Evolutionary conservation across 1,140 invertebrate genomes (phyloP).

Genomic region (Polyergus mexicanus): DNA sequence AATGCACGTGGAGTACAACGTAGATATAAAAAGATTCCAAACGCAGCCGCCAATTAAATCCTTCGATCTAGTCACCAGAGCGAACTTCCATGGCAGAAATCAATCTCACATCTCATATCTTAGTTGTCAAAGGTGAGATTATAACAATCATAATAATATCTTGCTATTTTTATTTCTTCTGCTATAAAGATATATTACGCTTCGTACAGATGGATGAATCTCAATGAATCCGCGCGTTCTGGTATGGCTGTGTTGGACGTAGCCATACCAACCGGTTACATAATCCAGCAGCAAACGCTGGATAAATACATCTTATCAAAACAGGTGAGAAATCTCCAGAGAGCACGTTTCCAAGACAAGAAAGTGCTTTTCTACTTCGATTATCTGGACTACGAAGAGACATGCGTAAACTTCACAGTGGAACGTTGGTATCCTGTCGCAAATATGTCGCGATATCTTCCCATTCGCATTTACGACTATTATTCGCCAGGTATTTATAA

Average conservation of each 20-base stretch:
- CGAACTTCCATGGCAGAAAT: conserved; percentile 95
- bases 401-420: conserved; percentile 96
- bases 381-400: conserved; percentile 93
- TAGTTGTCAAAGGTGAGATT: conserved; percentile 92
- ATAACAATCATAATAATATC: neutral
- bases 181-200: conserved; percentile 2
- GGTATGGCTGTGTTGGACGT: conserved; percentile 97
- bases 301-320: conserved; percentile 93
- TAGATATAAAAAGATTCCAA: conserved; percentile 95
- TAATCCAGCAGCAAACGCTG: conserved; percentile 96
- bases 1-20: conserved; percentile 98
- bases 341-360: conserved; percentile 93
- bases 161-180: conserved; percentile 3
- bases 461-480: conserved; percentile 97
- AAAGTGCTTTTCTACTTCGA: conserved; percentile 98
- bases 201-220: conserved; percentile 91
- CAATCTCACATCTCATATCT: conserved; percentile 96
- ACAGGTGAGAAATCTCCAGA: conserved; percentile 92
- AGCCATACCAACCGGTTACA: conserved; percentile 97
- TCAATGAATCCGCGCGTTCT: conserved; percentile 92
- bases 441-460: conserved; percentile 97
- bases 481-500: conserved; percentile 94
- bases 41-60: conserved; percentile 93
- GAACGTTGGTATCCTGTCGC: conserved; percentile 98
- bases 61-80: conserved; percentile 91